Percentiles rank a stretch among this genome's conserved stretches.
phyloP scores from a whole-genome alignment of 2,113 vertebrate species.

The Bambusicola thoracicus region DNA sequence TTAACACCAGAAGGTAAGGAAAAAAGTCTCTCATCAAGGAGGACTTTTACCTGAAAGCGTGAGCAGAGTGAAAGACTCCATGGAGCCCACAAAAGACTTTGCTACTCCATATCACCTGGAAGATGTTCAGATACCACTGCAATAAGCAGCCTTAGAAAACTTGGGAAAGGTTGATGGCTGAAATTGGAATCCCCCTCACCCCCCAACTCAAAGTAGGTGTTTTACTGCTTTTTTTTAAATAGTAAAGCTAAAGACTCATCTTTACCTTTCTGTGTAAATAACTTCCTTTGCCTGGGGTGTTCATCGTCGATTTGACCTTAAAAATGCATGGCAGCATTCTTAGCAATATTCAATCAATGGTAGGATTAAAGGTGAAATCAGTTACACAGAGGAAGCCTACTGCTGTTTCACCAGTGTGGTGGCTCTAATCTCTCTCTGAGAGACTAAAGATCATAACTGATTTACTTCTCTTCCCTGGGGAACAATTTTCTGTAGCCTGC shows the following conservation, averaged over 20 bases:
- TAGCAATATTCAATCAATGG: constrained; percentile 79
- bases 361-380: constrained; percentile 81
- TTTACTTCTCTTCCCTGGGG: constrained; percentile 81
- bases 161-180: constrained; percentile 28
- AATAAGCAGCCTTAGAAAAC: constrained; percentile 37
- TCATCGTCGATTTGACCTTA: constrained; percentile 75
- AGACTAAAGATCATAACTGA: constrained; percentile 85
- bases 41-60: neutral
- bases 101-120: neutral
- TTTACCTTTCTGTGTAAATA: constrained; percentile 69
- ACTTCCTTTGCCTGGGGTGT: constrained; percentile 62
- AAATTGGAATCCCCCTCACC: constrained; percentile 4
- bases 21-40: neutral
- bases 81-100: neutral
- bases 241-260: constrained; percentile 19
- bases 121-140: constrained; percentile 11
- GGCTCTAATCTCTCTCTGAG: constrained; percentile 75
- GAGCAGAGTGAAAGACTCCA: neutral
- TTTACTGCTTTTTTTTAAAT: constrained; percentile 44
- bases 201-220: neutral
- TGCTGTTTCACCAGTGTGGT: constrained; percentile 77
- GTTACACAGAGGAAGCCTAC: constrained; percentile 74
- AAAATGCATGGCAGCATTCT: constrained; percentile 70
- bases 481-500: constrained; percentile 80
- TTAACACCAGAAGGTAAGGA: neutral